phyloP scores from a whole-genome alignment of 1,140 invertebrate species.

The Orchestia grillus region DNA sequence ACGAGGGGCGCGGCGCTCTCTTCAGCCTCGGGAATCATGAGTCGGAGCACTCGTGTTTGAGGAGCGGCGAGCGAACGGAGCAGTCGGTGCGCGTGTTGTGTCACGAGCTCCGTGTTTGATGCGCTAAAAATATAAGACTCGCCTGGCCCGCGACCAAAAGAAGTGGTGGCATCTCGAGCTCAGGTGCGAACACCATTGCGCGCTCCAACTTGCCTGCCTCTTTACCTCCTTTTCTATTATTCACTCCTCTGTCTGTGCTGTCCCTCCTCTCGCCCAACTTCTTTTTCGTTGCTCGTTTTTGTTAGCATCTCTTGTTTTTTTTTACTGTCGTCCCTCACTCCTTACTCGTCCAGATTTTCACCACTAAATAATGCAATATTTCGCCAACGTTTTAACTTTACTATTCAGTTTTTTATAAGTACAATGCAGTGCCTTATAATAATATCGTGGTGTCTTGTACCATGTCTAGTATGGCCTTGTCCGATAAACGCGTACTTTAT shows the following conservation, averaged over 20 bases:
- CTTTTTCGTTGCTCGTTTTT: background rate
- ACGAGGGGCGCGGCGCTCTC: background rate
- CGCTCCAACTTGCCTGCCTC: background rate
- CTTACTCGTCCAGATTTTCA: too few species aligned
- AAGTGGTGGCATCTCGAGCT: slow-evolving; percentile 29
- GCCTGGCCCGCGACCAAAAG: slow-evolving; percentile 21
- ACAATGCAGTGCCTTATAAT: too few species aligned
- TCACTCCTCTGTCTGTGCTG: background rate
- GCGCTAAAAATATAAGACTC: slow-evolving; percentile 22
- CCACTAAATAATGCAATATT: too few species aligned
- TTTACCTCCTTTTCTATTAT: background rate
- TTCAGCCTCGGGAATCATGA: background rate
- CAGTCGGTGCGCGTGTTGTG: background rate
- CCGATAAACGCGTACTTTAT: background rate
- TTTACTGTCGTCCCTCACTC: background rate
- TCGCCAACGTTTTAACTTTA: too few species aligned
- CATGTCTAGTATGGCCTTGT: background rate
- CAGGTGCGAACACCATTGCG: slow-evolving; percentile 11
- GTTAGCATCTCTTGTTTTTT: background rate
- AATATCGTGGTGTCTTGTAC: background rate
- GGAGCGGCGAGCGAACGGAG: background rate
- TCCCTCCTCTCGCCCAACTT: too few species aligned
- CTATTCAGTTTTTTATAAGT: too few species aligned
- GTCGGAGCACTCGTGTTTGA: background rate
- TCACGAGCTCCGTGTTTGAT: slow-evolving; percentile 18